Evolutionary conservation across 2,113 vertebrate genomes (phyloP), one percentile per base, ranked within the genome.

Genomic region (Zootoca vivipara): DNA sequence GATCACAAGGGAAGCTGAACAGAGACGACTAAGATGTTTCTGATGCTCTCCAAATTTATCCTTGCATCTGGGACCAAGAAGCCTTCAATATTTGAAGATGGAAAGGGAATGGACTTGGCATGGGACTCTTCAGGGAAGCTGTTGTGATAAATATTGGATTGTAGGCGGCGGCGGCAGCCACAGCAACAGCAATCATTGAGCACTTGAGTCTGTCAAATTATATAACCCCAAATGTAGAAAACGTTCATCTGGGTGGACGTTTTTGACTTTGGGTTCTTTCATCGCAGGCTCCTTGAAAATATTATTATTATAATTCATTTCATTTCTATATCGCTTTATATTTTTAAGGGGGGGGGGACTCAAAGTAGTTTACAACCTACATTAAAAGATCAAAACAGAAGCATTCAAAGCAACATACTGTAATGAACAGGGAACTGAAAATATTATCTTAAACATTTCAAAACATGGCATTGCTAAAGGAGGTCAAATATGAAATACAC

Each of bases 1-100:
- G 88, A 91, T 89, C 89, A 78, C 82, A 82, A 77, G 85, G 70
- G 90, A 90, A 88, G 35, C 0, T 83, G 88, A 90, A 90, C 83
- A 91, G 62, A 89, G 69, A 46, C 7, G 67, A 13, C 82, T 81
- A 70, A 4, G 35, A 13, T 33, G n/a, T 91, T 87, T 81, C 58
- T 89, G 78, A 65, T 62, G n/a, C 38, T 88, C 83, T 83, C 82
- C 88, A 81, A 75, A 78, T 62, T 86, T 20, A 62, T 89, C 30
- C 40, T 62, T 64, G 46, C 73, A 65, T 46, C 26, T 7, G 16
- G 74, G 9, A 78, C 86, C 67, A 40, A 64, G 38, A 56, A 62
- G 10, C 1, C 22, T 3, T 67, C 85, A 40, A 6, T 86, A 16
- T 52, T 69, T 16, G 33, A 12, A 18, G 20, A 22, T 2, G 46